A percentile compares a stretch with the other conserved stretches of the same genome.
Conservation (phyloP, 2,888 invertebrate species). For the Iphiclides podalirius region DNA sequence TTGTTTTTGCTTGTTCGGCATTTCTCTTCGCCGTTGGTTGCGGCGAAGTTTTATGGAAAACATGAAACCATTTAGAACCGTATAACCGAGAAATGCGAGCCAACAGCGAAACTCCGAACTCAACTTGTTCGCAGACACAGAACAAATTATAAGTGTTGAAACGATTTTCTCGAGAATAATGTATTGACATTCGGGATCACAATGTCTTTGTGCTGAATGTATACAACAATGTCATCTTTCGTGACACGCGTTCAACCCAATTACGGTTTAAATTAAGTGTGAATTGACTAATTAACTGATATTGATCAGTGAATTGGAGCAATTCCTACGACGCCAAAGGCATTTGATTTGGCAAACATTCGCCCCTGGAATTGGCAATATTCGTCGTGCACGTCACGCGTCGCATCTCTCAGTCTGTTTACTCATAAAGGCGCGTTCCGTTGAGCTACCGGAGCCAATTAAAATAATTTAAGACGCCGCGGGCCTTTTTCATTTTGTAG, state of each 20-base stretch:
- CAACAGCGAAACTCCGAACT: conserved; percentile 26
- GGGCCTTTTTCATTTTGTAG: conserved; percentile 75
- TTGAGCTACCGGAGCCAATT: conserved; percentile 79
- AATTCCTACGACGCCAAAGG: conserved; percentile 2
- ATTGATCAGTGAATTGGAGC: conserved; percentile 10
- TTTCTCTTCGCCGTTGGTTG: conserved; percentile 63
- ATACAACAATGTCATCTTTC: not conserved
- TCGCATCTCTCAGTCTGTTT: conserved; percentile 29
- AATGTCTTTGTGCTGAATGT: not conserved
- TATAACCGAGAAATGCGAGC: conserved; percentile 32
- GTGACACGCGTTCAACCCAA: not conserved
- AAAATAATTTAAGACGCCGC: conserved; percentile 78
- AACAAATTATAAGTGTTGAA: not conserved
- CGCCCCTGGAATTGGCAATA: not conserved
- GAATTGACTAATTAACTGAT: conserved; percentile 15
- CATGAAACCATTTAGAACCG: conserved; percentile 36
- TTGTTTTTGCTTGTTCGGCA: conserved; percentile 77
- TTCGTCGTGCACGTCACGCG: too few relatives aligned
- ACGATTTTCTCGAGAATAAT: not conserved
- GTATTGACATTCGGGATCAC: not conserved
- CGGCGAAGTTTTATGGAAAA: conserved; percentile 54
- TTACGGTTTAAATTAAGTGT: conserved; percentile 8
- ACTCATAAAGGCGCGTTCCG: conserved; percentile 49
- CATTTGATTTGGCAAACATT: not conserved
- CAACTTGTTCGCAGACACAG: conserved; percentile 6